Percentiles rank a stretch among this genome's conserved stretches.
Evolutionary conservation across 2,888 invertebrate species (phyloP).

Genomic region (Acronicta alni): DNA sequence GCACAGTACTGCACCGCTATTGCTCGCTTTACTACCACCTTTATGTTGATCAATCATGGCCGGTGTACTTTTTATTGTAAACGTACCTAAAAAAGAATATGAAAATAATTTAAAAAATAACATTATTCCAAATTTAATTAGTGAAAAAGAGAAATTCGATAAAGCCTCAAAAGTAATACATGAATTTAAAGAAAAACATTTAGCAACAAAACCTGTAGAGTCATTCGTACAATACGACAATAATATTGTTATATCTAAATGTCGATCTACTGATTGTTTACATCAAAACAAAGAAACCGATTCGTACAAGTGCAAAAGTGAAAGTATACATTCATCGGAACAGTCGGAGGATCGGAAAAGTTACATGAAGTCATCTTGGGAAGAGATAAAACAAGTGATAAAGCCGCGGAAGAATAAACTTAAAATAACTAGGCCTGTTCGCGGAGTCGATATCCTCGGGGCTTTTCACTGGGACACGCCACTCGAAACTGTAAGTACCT

Average conservation of each 20-base stretch:
- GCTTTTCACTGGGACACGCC: conserved; percentile 76
- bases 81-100: conserved; percentile 86
- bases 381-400: conserved; percentile 70
- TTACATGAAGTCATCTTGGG: conserved; percentile 66
- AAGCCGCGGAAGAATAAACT: conserved; percentile 69
- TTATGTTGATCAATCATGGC: conserved; percentile 73
- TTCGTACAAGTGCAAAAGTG: conserved; percentile 67
- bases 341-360: conserved; percentile 46
- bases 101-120: conserved; percentile 74
- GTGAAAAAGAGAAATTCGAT: conserved; percentile 62
- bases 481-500: conserved; percentile 72
- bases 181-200: conserved; percentile 64
- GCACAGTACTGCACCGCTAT: conserved; percentile 30
- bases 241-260: conserved; percentile 59
- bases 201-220: conserved; percentile 50
- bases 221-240: conserved; percentile 52
- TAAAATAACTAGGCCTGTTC: conserved; percentile 67
- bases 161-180: conserved; percentile 59
- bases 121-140: conserved; percentile 50
- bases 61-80: conserved; percentile 89
- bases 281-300: conserved; percentile 50
- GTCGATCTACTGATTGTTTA: conserved; percentile 67
- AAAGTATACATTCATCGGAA: conserved; percentile 56
- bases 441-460: conserved; percentile 65
- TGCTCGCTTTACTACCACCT: conserved; percentile 12